Conservation (phyloP, 1,140 invertebrate genomes). For the Ruditapes philippinarum region DNA sequence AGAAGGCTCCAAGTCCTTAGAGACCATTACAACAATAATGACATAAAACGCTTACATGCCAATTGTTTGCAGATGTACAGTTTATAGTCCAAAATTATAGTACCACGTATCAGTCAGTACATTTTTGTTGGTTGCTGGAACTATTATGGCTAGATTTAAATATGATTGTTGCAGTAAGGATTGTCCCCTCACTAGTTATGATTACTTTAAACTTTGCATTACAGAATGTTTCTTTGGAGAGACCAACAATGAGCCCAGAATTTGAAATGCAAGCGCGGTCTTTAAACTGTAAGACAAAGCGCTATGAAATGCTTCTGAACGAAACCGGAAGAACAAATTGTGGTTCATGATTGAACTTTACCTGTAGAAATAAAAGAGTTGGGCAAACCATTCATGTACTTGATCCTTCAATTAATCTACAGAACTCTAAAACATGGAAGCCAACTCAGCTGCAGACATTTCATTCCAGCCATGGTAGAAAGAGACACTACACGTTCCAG, state of each 20-base stretch:
- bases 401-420: neutral
- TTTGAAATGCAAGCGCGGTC: constrained; percentile 54
- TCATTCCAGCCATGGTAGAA: constrained; percentile 29
- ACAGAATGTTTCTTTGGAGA: constrained; percentile 48
- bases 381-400: neutral
- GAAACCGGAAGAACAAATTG: constrained; percentile 36
- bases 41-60: constrained; percentile 22
- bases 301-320: constrained; percentile 44
- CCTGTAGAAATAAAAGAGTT: constrained; percentile 45
- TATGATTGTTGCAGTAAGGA: constrained; percentile 64
- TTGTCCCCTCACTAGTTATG: constrained; percentile 64
- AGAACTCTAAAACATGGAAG: neutral
- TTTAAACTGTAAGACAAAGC: constrained; percentile 18
- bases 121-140: constrained; percentile 25
- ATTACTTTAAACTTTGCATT: constrained; percentile 55
- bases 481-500: constrained; percentile 64
- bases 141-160: constrained; percentile 70
- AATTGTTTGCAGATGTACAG: constrained; percentile 64
- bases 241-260: constrained; percentile 27
- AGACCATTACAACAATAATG: neutral
- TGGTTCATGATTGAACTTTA: constrained; percentile 42
- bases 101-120: constrained; percentile 64
- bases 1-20: too few relatives aligned
- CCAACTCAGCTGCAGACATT: constrained; percentile 38
- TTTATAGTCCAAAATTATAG: constrained; percentile 74